Percentiles rank a stretch among this genome's conserved stretches.
Conservation (phyloP, 2,888 invertebrate species). For the Acronicta alni region DNA sequence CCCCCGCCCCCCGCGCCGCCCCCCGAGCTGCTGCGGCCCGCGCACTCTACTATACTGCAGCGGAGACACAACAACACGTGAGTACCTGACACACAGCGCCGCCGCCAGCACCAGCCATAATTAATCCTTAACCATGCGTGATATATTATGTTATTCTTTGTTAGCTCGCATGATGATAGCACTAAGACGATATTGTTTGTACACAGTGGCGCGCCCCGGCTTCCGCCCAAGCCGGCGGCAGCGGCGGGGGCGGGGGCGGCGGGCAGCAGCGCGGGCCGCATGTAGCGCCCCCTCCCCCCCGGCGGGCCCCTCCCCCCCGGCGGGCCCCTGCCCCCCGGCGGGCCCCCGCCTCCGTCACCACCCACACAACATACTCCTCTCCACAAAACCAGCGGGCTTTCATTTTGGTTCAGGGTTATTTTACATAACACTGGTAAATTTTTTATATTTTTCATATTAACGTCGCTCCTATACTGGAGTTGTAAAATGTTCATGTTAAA, state of each 20-base stretch:
- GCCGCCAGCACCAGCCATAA: too few relatives aligned
- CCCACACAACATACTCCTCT: neutral
- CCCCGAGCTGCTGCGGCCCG: slow-evolving; percentile 84
- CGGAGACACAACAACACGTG: slow-evolving; percentile 68
- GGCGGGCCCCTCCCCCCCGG: neutral
- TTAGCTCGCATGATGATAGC: neutral
- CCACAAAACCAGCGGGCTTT: neutral
- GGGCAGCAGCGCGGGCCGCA: slow-evolving; percentile 40
- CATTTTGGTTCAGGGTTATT: neutral
- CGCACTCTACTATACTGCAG: slow-evolving; percentile 85
- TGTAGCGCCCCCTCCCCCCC: slow-evolving; percentile 66
- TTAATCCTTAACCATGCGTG: too few relatives aligned
- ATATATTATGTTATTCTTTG: too few relatives aligned
- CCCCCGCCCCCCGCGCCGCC: slow-evolving; percentile 81
- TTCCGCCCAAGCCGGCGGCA: slow-evolving; percentile 78
- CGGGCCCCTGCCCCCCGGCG: neutral
- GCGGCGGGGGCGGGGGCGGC: slow-evolving; percentile 48
- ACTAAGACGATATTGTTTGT: neutral
- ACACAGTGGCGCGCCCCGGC: slow-evolving; percentile 71
- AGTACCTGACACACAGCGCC: slow-evolving; percentile 28
- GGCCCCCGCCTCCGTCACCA: neutral
- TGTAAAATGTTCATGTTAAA: too few relatives aligned
- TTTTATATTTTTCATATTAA: neutral
- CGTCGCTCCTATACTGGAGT: neutral
- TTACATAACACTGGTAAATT: neutral